Conservation (phyloP, 1,140 invertebrate genomes). For the Gonioctena quinquepunctata region DNA sequence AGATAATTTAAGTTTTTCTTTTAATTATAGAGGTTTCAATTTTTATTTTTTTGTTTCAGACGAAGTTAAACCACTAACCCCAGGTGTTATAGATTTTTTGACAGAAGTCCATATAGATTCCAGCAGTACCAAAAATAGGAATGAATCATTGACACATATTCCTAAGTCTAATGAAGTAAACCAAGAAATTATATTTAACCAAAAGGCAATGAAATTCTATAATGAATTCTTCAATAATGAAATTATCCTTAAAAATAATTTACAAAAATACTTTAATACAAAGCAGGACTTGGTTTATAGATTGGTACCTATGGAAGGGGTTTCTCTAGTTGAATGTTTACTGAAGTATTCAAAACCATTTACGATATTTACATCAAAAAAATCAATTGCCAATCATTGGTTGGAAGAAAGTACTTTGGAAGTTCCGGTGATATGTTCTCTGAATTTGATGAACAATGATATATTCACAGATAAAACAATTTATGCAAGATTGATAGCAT, state of each 20-base stretch:
- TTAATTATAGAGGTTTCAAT: no score
- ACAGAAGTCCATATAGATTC: conserved; percentile 49
- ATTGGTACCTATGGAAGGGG: conserved; percentile 27
- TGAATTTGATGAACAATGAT: conserved; percentile 22
- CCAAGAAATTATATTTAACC: no score
- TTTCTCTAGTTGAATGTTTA: conserved; percentile 8
- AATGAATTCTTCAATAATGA: not conserved
- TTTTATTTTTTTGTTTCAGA: conserved; percentile 37
- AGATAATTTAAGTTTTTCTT: no score
- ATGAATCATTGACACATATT: not conserved
- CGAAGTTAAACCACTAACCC: conserved; percentile 41
- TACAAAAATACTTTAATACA: conserved; percentile 3
- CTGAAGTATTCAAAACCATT: conserved; percentile 24
- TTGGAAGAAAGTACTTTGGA: not conserved
- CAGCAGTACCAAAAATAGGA: not conserved
- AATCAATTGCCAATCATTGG: conserved; percentile 7
- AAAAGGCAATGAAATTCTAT: not conserved
- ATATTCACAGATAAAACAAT: conserved; percentile 23
- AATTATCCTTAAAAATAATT: not conserved
- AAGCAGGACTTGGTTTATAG: conserved; percentile 24
- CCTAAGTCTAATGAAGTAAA: not conserved
- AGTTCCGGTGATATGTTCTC: conserved; percentile 16
- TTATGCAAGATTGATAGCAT: conserved; percentile 25
- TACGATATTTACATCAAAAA: conserved; percentile 34
- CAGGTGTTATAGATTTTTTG: conserved; percentile 46